A percentile compares a stretch with the other conserved stretches of the same genome.
phyloP scores from a whole-genome alignment of 2,797 vertebrate genomes.

The Champsocephalus gunnari region DNA sequence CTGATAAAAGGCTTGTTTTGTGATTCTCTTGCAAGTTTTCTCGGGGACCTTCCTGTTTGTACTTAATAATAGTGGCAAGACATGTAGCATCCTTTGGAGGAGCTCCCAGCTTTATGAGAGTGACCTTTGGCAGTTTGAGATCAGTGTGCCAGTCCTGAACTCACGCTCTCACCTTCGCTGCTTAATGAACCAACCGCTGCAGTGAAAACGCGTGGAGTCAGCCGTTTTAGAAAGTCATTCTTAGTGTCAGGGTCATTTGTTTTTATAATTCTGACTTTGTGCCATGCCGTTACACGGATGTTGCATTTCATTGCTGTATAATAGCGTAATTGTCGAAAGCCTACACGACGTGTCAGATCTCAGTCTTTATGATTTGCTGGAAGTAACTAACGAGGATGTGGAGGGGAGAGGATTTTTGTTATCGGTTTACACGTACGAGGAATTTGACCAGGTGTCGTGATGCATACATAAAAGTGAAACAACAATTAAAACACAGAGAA shows the following conservation, averaged over 20 bases:
- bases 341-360: background rate
- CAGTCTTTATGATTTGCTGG: background rate
- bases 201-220: constrained; percentile 58
- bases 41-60: constrained; percentile 22
- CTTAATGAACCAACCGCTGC: constrained; percentile 76
- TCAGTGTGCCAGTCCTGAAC: constrained; percentile 60
- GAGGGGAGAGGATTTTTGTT: no score
- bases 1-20: constrained; percentile 10
- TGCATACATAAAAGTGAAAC: no score
- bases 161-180: constrained; percentile 74
- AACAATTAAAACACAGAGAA: no score
- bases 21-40: constrained; percentile 19
- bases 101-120: constrained; percentile 67
- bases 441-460: no score
- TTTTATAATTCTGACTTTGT: constrained; percentile 74
- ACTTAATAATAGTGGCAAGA: constrained; percentile 33
- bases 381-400: background rate
- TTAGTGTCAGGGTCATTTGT: constrained; percentile 69
- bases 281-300: constrained; percentile 29
- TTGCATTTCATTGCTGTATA: constrained; percentile 40
- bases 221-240: constrained; percentile 73
- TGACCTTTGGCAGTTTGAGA: constrained; percentile 76
- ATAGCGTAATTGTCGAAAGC: constrained; percentile 15
- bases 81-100: constrained; percentile 47
- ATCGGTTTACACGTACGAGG: no score